phyloP scores from a whole-genome alignment of 2,888 invertebrate genomes.

The Gisinianus flammeolus region DNA sequence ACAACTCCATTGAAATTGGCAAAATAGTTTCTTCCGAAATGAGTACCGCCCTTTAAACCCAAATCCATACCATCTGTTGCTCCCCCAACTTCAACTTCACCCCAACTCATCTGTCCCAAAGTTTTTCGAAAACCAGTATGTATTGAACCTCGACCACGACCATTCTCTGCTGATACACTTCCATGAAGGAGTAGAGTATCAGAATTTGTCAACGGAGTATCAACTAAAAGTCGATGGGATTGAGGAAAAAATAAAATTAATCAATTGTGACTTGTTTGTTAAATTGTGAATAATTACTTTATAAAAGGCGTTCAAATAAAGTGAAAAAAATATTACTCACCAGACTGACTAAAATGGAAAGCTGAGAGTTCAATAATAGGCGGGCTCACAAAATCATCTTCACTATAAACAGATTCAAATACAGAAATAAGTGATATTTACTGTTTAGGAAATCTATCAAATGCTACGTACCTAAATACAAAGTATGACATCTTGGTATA shows the following conservation, averaged over 20 bases:
- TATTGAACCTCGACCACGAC: constrained; percentile 69
- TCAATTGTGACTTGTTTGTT: too few relatives aligned
- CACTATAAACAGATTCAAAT: too few relatives aligned
- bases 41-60: constrained; percentile 79
- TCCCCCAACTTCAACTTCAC: constrained; percentile 80
- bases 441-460: too few relatives aligned
- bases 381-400: constrained; percentile 45
- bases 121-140: constrained; percentile 50
- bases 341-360: constrained; percentile 89
- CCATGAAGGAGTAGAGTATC: constrained; percentile 86
- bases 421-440: too few relatives aligned
- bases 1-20: constrained; percentile 72
- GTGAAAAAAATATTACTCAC: too few relatives aligned
- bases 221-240: too few relatives aligned
- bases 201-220: constrained; percentile 84
- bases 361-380: constrained; percentile 89
- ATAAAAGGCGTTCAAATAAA: too few relatives aligned
- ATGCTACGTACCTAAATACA: too few relatives aligned
- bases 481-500: too few relatives aligned
- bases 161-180: constrained; percentile 83
- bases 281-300: too few relatives aligned
- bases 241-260: too few relatives aligned
- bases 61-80: constrained; percentile 81
- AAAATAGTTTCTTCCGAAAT: constrained; percentile 75
- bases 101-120: constrained; percentile 71